phyloP scores from a whole-genome alignment of 2,113 vertebrate species.

The Amphilophus citrinellus region DNA sequence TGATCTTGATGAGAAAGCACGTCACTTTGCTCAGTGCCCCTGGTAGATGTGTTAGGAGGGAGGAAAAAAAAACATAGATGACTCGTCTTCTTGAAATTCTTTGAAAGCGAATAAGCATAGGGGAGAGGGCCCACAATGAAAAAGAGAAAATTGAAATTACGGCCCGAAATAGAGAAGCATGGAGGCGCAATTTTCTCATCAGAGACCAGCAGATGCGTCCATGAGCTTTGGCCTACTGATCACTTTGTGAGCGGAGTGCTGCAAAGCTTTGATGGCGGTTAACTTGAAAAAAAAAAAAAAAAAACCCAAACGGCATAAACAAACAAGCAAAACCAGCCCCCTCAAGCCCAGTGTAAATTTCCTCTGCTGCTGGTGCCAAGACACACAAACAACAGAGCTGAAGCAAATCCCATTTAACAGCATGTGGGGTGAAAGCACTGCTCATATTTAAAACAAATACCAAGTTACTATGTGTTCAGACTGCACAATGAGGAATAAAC shows the following conservation, averaged over 20 bases:
- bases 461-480: slow-evolving; percentile 57
- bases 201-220: slow-evolving; percentile 59
- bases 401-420: slow-evolving; percentile 63
- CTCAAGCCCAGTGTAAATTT: slow-evolving; percentile 63
- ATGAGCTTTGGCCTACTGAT: slow-evolving; percentile 54
- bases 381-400: slow-evolving; percentile 55
- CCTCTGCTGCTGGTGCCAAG: slow-evolving; percentile 64
- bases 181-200: slow-evolving; percentile 44
- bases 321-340: slow-evolving; percentile 58
- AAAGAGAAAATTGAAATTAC: slow-evolving; percentile 41
- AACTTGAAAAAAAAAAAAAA: slow-evolving; percentile 16
- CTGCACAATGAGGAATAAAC: slow-evolving; percentile 38
- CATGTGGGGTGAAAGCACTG: slow-evolving; percentile 53
- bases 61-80: slow-evolving; percentile 31
- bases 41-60: slow-evolving; percentile 27
- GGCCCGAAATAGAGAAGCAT: slow-evolving; percentile 27
- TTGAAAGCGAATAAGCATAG: slow-evolving; percentile 35
- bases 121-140: neutral
- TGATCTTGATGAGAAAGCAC: slow-evolving; percentile 39
- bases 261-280: slow-evolving; percentile 56
- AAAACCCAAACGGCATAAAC: slow-evolving; percentile 34
- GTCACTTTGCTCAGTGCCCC: slow-evolving; percentile 48
- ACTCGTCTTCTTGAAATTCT: slow-evolving; percentile 35
- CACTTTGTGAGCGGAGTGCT: slow-evolving; percentile 23
- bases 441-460: slow-evolving; percentile 64